These are phyloP conservation scores for Pterocles burchelli DNA, from an alignment of 2,113 vertebrate species.

Conservation along the genomic window DNA sequence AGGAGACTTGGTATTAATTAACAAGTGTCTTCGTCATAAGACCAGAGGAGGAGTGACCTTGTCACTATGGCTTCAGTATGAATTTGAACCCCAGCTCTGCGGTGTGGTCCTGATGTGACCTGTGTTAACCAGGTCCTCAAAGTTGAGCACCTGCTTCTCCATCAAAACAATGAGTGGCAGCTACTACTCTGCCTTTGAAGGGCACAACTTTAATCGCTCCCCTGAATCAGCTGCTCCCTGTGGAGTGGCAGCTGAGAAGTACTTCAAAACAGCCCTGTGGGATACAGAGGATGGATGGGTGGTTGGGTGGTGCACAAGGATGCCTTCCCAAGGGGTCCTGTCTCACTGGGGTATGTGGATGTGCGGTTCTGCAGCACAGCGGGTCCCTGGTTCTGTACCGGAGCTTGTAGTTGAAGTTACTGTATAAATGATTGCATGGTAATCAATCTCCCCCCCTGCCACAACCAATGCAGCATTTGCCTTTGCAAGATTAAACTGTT, in stretches of 20 bases:
- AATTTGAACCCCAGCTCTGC: neutral
- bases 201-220: neutral
- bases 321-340: neutral
- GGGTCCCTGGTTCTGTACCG: neutral
- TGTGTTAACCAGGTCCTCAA: neutral
- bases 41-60: neutral
- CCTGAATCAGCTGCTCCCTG: neutral
- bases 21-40: neutral
- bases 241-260: neutral
- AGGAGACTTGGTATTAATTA: neutral
- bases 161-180: neutral
- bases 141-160: neutral
- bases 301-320: neutral
- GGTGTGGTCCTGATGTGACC: neutral
- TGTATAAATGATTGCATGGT: neutral
- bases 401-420: neutral
- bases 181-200: neutral
- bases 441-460: neutral
- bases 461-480: neutral
- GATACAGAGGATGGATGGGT: neutral
- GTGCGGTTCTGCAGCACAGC: fast-evolving
- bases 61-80: neutral
- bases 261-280: neutral
- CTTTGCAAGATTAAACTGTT: neutral
- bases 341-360: neutral